phyloP scores from a whole-genome alignment of 2,797 vertebrate species.

The Siniperca undulata region DNA sequence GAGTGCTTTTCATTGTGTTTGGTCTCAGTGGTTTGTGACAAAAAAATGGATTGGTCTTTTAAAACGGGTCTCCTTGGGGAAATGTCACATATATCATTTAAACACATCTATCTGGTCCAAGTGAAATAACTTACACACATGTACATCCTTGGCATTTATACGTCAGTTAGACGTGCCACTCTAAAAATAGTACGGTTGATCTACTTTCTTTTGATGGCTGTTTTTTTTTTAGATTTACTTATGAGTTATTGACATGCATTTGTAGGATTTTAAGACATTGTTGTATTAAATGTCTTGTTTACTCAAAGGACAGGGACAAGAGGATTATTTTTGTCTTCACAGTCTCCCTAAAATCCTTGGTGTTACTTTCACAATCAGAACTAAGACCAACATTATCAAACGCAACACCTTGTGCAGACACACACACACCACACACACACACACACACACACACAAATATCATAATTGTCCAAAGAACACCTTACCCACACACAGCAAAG shows the following conservation, averaged over 20 bases:
- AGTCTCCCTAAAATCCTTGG: slow-evolving; percentile 4
- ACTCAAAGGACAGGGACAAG: slow-evolving; percentile 24
- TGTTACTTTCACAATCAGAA: slow-evolving; percentile 30
- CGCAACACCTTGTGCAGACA: slow-evolving; percentile 15
- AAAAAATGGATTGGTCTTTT: slow-evolving; percentile 81
- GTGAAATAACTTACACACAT: slow-evolving; percentile 37
- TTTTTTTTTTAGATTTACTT: slow-evolving; percentile 21
- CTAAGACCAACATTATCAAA: slow-evolving; percentile 12
- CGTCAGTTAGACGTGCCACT: slow-evolving; percentile 4
- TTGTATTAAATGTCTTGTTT: slow-evolving; percentile 40
- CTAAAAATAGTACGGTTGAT: neutral
- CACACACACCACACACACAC: neutral
- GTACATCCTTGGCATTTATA: slow-evolving; percentile 35
- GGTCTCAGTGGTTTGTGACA: slow-evolving; percentile 81
- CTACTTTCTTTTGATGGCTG: neutral
- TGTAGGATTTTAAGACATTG: neutral
- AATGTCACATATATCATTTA: slow-evolving; percentile 80
- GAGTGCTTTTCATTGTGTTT: slow-evolving; percentile 86
- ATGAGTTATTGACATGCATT: neutral
- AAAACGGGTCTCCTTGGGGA: slow-evolving; percentile 79
- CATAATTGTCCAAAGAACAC: slow-evolving; percentile 25
- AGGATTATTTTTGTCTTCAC: slow-evolving; percentile 18
- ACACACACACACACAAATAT: neutral
- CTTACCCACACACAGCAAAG: slow-evolving; percentile 35
- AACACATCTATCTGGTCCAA: slow-evolving; percentile 64